Evolutionary conservation across 2,113 vertebrate genomes (phyloP).

Genomic region (Tor tambroides): DNA sequence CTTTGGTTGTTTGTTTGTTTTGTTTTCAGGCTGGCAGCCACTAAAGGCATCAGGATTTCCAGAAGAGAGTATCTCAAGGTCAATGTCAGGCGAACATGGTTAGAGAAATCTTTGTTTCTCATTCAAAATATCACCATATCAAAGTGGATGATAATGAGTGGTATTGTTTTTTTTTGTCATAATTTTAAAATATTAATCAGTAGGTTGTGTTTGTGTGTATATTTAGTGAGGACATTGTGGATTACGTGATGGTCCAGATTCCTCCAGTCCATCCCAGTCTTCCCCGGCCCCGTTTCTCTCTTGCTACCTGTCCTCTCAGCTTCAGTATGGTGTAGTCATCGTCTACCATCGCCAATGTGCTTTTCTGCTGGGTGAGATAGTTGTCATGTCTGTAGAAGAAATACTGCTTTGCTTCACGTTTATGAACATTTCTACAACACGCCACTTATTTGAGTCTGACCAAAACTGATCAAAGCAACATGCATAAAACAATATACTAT

Average conservation of each 20-base stretch:
- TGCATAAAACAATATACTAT: no score
- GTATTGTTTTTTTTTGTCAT: background rate
- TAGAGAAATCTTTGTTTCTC: conserved; percentile 49
- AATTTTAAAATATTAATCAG: background rate
- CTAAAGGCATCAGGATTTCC: conserved; percentile 73
- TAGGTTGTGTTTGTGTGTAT: conserved; percentile 12
- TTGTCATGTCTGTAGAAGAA: background rate
- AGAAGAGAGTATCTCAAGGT: conserved; percentile 81
- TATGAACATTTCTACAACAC: background rate
- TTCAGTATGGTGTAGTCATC: conserved; percentile 82
- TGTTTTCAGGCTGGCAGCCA: conserved; percentile 80
- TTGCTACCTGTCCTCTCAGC: conserved; percentile 85
- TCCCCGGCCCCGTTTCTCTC: conserved; percentile 81
- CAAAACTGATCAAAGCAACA: background rate
- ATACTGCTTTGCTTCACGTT: background rate
- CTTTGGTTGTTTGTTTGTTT: conserved; percentile 6
- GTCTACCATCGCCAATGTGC: conserved; percentile 82
- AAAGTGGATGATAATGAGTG: background rate
- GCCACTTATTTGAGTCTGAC: background rate
- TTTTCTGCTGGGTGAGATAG: conserved; percentile 79
- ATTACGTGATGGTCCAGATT: conserved; percentile 78
- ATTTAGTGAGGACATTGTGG: conserved; percentile 77
- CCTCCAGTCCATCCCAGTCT: conserved; percentile 66
- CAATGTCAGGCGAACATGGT: conserved; percentile 80
- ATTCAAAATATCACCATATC: background rate